Evolutionary conservation across 2,888 invertebrate species (phyloP), one percentile per base, ranked within the genome.

Genomic region (Eustalomyia histrio): DNA sequence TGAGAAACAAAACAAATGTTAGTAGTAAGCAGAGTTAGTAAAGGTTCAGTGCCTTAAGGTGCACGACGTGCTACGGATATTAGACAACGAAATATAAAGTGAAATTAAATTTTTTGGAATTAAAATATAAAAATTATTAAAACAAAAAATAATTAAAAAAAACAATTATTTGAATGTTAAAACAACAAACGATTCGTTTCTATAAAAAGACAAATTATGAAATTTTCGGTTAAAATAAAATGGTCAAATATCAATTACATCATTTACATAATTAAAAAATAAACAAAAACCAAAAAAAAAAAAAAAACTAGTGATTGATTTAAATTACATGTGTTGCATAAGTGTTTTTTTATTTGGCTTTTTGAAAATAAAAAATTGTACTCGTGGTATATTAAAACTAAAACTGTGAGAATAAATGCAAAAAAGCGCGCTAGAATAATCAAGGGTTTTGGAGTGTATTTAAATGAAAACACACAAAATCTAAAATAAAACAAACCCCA

Each of bases 271-370:
- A 69, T 35, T 21, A 21, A 53, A 73, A 68, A 64, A 53, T 55
- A 50, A 64, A 68, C 47, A 72, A 50, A 52, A 64, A 29, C 53
- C 17, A 43, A 24, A 47, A 43, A 39, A 43, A n/a, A 6, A 12
- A 35, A 43, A 5, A 71, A 61, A 65, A 63, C 67, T 61, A 65
- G 67, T 71, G 74, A 81, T 81, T 76, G 80, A 74, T 76, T 72
- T 73, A 75, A 78, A 74, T 73, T 81, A 75, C 74, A 75, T 72
- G 61, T 81, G 78, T 81, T 81, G 74, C 78, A 81, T 81, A 81
- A 81, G 71, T 74, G 73, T 53, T 76, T 76, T 65, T 68, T 73
- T 39, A 64, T 55, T 57, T 65, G 47, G 68, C 24, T 72, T 68
- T 53, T 52, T 71, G 0, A 8, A 39, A 64, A 58, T n/a, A 17